Conservation (phyloP, 2,113 vertebrate species). For the Candoia aspera region DNA sequence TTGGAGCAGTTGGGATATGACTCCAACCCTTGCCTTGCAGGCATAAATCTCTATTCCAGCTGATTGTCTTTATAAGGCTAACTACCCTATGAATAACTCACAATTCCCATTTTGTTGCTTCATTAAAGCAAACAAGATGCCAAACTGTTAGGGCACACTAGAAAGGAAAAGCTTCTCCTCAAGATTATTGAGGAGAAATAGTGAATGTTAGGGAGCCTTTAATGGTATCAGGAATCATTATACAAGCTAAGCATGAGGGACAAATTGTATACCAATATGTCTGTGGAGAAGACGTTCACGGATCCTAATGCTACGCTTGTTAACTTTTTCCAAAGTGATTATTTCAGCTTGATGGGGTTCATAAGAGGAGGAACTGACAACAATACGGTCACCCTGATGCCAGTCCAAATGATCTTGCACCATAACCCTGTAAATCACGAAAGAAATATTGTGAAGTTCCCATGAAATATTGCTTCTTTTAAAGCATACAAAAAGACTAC, state of each 20-base stretch:
- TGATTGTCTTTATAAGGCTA: neutral
- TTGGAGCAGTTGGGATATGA: neutral
- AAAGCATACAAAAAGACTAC: neutral
- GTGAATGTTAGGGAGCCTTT: neutral
- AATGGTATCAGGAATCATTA: neutral
- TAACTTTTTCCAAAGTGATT: constrained; percentile 69
- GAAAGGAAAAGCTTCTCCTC: neutral
- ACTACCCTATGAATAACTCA: neutral
- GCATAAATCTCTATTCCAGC: neutral
- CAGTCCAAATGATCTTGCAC: constrained; percentile 70
- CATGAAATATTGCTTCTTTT: neutral
- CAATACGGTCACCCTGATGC: constrained; percentile 58
- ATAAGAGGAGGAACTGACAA: constrained; percentile 76
- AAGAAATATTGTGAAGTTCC: neutral
- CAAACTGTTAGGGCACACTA: neutral
- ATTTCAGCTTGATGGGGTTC: constrained; percentile 75
- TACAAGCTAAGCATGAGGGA: neutral
- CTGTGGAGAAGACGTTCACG: constrained; percentile 62
- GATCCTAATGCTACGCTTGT: constrained; percentile 59
- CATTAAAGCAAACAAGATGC: neutral
- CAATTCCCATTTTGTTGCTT: neutral
- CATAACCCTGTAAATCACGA: constrained; percentile 66
- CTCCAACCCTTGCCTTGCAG: neutral
- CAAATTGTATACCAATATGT: constrained; percentile 69
- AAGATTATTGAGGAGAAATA: neutral